Evolutionary conservation across 2,113 vertebrate genomes (phyloP).

Genomic region (Etia nguti): DNA sequence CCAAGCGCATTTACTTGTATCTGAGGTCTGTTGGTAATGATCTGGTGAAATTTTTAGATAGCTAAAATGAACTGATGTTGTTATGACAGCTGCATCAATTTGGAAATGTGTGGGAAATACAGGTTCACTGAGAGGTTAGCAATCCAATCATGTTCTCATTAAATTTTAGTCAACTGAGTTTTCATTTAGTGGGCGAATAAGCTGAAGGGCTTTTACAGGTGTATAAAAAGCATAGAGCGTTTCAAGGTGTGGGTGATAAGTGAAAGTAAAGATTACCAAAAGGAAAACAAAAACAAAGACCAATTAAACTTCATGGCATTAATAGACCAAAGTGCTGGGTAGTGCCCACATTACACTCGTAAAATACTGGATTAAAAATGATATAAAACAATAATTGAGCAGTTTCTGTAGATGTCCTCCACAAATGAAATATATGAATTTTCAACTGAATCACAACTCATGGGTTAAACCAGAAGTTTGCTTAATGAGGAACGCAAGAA

Average conservation of each 20-base stretch:
- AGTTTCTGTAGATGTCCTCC: not conserved
- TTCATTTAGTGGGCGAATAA: not conserved
- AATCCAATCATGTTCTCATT: not conserved
- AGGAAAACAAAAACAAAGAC: not conserved
- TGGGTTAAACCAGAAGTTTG: not conserved
- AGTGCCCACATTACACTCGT: not conserved
- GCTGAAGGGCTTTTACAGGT: not conserved
- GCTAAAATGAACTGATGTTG: not conserved
- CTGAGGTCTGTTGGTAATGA: not conserved
- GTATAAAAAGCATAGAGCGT: not conserved
- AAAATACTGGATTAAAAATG: not conserved
- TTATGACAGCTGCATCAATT: not conserved
- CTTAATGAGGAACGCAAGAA: not conserved
- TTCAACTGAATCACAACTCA: not conserved
- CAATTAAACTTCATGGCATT: not conserved
- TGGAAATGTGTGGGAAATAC: not conserved
- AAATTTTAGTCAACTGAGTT: not conserved
- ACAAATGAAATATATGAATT: not conserved
- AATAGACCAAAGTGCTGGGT: not conserved
- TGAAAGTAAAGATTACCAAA: not conserved
- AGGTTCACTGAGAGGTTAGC: not conserved
- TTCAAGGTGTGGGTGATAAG: not conserved
- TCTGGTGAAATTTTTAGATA: not conserved
- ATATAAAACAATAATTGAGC: not conserved
- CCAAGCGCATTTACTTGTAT: not conserved